These are phyloP conservation scores for Diplodus sargus DNA, from an alignment of 2,797 vertebrate species.

Conservation along the genomic window DNA sequence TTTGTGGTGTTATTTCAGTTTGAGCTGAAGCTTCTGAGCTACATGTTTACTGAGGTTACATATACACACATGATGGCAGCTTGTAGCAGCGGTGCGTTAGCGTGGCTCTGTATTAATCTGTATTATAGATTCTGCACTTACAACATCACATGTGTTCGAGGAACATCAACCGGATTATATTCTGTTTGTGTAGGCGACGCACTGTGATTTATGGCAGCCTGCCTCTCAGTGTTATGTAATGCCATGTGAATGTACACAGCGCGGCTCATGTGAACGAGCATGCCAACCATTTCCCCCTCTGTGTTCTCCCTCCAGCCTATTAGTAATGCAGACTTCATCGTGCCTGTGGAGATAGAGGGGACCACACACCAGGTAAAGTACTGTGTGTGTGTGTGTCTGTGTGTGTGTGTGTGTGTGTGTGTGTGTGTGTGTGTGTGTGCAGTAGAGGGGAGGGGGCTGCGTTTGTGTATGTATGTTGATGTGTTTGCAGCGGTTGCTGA, in stretches of 20 bases:
- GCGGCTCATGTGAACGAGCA: slow-evolving; percentile 55
- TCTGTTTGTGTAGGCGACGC: slow-evolving; percentile 40
- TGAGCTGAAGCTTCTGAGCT: slow-evolving; percentile 1
- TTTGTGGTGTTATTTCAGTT: neutral
- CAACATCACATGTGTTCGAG: slow-evolving; percentile 8
- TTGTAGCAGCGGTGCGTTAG: neutral
- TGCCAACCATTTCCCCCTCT: slow-evolving; percentile 62
- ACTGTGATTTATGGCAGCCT: slow-evolving; percentile 49
- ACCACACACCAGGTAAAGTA: slow-evolving; percentile 90
- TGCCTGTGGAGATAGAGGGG: slow-evolving; percentile 94
- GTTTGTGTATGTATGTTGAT: slow-evolving; percentile 64
- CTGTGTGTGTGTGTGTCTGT: slow-evolving; percentile 40
- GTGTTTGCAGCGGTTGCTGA: slow-evolving; percentile 68
- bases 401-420: slow-evolving; percentile 39
- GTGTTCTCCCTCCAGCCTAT: slow-evolving; percentile 86
- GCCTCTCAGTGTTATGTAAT: slow-evolving; percentile 69
- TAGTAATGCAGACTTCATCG: slow-evolving; percentile 92
- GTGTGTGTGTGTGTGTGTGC: slow-evolving; percentile 34
- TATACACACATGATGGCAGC: neutral
- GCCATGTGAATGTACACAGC: slow-evolving; percentile 71
- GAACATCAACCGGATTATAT: slow-evolving; percentile 31
- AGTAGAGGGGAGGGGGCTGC: slow-evolving; percentile 29
- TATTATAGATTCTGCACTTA: neutral
- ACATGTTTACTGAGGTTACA: neutral
- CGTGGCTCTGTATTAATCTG: neutral